phyloP scores from a whole-genome alignment of 2,113 vertebrate species.

The Onychorhynchus coronatus region DNA sequence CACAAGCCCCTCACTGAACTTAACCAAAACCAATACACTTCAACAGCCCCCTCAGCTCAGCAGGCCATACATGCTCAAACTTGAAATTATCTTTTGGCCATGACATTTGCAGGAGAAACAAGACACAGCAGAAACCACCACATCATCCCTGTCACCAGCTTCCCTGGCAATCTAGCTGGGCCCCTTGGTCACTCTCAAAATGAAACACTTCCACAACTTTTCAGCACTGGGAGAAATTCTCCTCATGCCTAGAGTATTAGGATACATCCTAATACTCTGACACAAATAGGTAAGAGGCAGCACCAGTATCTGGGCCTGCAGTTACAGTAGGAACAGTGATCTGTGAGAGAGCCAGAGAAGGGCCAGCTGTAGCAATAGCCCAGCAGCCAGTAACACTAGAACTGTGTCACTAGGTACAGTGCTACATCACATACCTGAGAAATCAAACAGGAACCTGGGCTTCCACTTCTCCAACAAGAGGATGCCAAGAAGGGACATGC shows the following conservation, averaged over 20 bases:
- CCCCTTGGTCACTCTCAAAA: not conserved
- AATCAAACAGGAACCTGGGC: constrained; percentile 79
- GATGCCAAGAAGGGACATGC: constrained; percentile 85
- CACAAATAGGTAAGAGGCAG: not conserved
- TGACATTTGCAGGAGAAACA: not conserved
- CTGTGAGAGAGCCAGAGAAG: not conserved
- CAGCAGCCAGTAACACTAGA: not conserved
- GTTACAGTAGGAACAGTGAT: not conserved
- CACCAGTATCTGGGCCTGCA: not conserved
- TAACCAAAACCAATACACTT: not conserved
- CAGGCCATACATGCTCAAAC: not conserved
- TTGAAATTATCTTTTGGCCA: not conserved
- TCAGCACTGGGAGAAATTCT: not conserved
- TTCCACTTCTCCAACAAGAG: constrained; percentile 92
- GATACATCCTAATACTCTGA: not conserved
- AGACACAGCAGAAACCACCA: not conserved
- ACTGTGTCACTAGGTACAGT: not conserved
- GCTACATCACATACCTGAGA: constrained; percentile 74
- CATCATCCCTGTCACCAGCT: not conserved
- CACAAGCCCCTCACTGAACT: not conserved
- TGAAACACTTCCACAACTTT: not conserved
- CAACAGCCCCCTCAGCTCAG: not conserved
- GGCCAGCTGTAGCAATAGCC: not conserved
- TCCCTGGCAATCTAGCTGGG: not conserved
- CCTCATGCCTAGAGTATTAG: not conserved